phyloP scores from a whole-genome alignment of 1,140 invertebrate species.

The Cryptotermes secundus region DNA sequence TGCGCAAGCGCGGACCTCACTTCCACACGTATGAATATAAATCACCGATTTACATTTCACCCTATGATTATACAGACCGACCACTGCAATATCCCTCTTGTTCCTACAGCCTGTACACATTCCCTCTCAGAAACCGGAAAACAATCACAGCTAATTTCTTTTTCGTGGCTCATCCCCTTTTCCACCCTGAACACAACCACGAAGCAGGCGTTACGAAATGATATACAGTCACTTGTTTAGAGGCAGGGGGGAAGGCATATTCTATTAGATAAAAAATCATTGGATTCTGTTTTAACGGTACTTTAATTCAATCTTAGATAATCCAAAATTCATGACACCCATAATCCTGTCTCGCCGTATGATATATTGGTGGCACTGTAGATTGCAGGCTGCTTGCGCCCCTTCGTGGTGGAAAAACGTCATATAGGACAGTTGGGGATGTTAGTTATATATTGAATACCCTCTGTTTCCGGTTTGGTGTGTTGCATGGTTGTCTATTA shows the following conservation, averaged over 20 bases:
- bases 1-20: too few species aligned
- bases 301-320: slow-evolving; percentile 42
- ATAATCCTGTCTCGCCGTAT: slow-evolving; percentile 40
- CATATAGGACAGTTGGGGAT: not conserved
- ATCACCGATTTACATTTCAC: not conserved
- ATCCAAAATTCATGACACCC: slow-evolving; percentile 40
- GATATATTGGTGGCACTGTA: slow-evolving; percentile 36
- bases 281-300: slow-evolving; percentile 38
- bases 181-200: slow-evolving; percentile 20
- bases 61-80: slow-evolving; percentile 5
- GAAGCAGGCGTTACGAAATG: not conserved
- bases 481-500: too few species aligned
- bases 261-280: slow-evolving; percentile 35
- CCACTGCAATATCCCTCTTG: not conserved
- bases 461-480: too few species aligned
- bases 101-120: not conserved
- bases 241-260: slow-evolving; percentile 26
- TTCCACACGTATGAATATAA: not conserved
- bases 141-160: slow-evolving; percentile 33
- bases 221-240: slow-evolving; percentile 31
- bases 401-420: not conserved
- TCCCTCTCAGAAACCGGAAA: slow-evolving; percentile 20
- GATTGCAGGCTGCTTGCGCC: slow-evolving; percentile 33
- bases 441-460: too few species aligned
- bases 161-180: not conserved